phyloP scores from a whole-genome alignment of 2,888 invertebrate genomes.

The Eupithecia abbreviata region DNA sequence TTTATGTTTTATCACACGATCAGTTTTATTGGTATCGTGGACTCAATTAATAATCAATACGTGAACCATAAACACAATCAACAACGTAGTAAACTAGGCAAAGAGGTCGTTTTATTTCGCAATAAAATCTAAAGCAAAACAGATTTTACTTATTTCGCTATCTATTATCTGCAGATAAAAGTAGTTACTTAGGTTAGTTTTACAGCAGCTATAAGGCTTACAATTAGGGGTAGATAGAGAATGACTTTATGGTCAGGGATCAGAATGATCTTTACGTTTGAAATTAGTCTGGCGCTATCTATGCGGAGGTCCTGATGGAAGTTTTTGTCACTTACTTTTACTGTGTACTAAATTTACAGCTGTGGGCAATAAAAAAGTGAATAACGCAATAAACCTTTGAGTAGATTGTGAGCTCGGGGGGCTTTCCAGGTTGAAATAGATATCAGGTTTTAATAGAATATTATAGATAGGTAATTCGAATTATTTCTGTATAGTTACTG shows the following conservation, averaged over 20 bases:
- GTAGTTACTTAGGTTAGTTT: conserved; percentile 43
- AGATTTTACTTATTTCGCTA: conserved; percentile 46
- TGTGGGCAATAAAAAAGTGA: conserved; percentile 24
- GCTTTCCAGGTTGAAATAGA: conserved; percentile 16
- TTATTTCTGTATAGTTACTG: neutral
- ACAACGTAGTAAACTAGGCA: conserved; percentile 38
- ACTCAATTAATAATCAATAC: conserved; percentile 21
- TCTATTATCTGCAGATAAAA: conserved; percentile 57
- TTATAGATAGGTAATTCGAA: neutral
- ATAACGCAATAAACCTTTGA: conserved; percentile 33
- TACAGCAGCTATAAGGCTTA: conserved; percentile 61
- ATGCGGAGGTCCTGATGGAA: conserved; percentile 33
- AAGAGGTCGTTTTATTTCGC: conserved; percentile 46
- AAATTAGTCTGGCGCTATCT: conserved; percentile 41
- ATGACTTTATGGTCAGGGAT: conserved; percentile 54
- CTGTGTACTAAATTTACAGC: conserved; percentile 26
- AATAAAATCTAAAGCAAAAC: conserved; percentile 46
- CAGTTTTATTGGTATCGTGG: conserved; percentile 17
- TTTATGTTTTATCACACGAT: neutral
- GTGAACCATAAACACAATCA: conserved; percentile 9
- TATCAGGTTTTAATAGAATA: neutral
- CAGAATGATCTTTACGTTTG: conserved; percentile 49
- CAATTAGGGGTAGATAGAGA: conserved; percentile 62
- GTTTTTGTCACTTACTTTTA: conserved; percentile 34
- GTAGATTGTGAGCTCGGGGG: conserved; percentile 18